Evolutionary conservation across 2,113 vertebrate species (phyloP), one percentile per base, ranked within the genome.

Genomic region (Pholis gunnellus): DNA sequence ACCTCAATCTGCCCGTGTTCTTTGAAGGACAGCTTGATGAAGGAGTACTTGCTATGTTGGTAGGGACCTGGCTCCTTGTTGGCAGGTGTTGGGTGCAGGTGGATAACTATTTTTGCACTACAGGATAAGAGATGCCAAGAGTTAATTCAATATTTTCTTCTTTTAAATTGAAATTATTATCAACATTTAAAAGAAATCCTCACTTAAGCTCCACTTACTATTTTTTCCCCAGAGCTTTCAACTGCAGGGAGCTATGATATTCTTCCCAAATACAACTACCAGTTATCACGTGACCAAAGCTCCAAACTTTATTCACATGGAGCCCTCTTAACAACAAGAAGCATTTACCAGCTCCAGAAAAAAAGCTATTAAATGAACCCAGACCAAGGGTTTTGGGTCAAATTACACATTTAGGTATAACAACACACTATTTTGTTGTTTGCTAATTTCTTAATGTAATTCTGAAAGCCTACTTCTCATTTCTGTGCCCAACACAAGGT

Each of bases 1-100:
- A 98, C 98, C 95, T 99, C 98, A 82, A 99, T 99, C 92, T 99
- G 98, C 2, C 98, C 98, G 79, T 99, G 98, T 77, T 99, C 98
- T 93, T 97, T 99, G 93, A 99, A 99, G 66, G 98, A 99, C 79
- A 99, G 92, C 76, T 98, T 99, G 89, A 99, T 94, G 54, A 96
- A 97, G 61, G 97, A 96, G 75, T 96, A 98, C 89, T 97, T 98
- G 95, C 98, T 99, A 42, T 93, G 95, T 92, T 99, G 97, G 91
- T 99, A 98, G 0, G 97, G 98, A 22, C 98, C 98, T 20, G 97
- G 96, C 34, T 99, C 98, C 92, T 97, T 99, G 93, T 96, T 96
- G 44, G 95, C 78, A 87, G 95, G 75, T 52, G 90, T 40, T 36
- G 96, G 94, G 70, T 99, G 96, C 82, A 99, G 95, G 90, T 99